These are phyloP conservation scores for Rhingia campestris DNA, from an alignment of 2,888 invertebrate species.

Conservation along the genomic window DNA sequence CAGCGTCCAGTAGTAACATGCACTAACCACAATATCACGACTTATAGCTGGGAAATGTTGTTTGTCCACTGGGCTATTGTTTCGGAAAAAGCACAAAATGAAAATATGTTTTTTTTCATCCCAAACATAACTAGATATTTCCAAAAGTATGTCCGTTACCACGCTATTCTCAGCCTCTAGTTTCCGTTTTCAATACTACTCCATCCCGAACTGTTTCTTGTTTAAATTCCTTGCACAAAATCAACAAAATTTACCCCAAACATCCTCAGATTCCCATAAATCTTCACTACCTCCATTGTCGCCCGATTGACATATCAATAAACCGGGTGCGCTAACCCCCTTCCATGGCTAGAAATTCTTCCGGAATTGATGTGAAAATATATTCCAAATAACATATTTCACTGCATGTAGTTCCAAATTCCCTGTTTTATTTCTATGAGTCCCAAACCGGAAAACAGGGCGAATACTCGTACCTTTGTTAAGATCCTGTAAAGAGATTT, in stretches of 20 bases:
- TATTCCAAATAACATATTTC: constrained; percentile 63
- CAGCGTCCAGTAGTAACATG: no score
- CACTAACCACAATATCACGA: no score
- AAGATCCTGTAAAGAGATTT: constrained; percentile 63
- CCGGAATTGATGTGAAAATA: constrained; percentile 52
- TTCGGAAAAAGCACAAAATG: no score
- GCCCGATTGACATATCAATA: constrained; percentile 70
- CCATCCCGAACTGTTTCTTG: not conserved
- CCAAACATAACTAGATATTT: no score
- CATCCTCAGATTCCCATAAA: constrained; percentile 55
- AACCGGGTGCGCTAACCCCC: constrained; percentile 46
- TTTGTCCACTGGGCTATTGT: no score
- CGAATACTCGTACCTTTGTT: constrained; percentile 59
- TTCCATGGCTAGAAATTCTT: constrained; percentile 9
- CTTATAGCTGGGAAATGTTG: no score
- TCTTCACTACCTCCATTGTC: constrained; percentile 51
- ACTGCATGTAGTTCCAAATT: constrained; percentile 10
- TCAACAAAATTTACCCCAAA: constrained; percentile 9
- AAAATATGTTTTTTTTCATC: no score
- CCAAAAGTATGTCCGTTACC: no score
- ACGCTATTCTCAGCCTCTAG: not conserved
- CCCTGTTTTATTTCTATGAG: constrained; percentile 30
- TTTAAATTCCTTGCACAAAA: not conserved
- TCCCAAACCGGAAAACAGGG: constrained; percentile 26
- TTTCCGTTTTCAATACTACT: not conserved